A percentile compares a stretch with the other conserved stretches of the same genome.
phyloP scores from a whole-genome alignment of 2,797 vertebrate species.

The Esox masquinongy region DNA sequence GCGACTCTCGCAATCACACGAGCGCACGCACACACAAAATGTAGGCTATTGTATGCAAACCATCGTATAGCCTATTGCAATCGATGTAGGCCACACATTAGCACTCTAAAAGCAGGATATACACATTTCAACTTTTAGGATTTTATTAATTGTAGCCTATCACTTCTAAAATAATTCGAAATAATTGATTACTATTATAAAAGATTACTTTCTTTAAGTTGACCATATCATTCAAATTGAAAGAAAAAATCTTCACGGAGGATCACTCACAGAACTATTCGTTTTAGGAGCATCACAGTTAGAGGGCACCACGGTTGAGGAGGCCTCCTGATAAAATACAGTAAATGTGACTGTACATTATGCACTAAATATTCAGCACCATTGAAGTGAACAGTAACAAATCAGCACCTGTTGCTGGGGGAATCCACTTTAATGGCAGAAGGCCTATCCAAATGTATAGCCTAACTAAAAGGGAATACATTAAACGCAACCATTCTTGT shows the following conservation, averaged over 20 bases:
- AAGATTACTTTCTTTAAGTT: too few species aligned
- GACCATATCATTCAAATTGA: too few species aligned
- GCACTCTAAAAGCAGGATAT: background rate
- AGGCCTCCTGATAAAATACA: background rate
- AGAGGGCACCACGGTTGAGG: background rate
- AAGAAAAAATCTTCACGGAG: too few species aligned
- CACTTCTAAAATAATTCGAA: background rate
- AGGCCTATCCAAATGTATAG: background rate
- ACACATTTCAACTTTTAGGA: background rate
- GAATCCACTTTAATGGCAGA: background rate
- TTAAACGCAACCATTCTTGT: too few species aligned
- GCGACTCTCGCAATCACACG: background rate
- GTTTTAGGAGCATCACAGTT: background rate
- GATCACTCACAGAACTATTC: background rate
- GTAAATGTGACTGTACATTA: background rate
- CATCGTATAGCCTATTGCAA: too few species aligned
- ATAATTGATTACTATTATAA: too few species aligned
- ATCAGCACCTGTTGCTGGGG: background rate
- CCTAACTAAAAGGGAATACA: too few species aligned
- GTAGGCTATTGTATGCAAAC: too few species aligned
- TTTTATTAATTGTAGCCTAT: background rate
- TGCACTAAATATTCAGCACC: background rate
- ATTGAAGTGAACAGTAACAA: background rate
- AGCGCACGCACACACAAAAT: too few species aligned
- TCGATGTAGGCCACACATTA: too few species aligned